phyloP scores from a whole-genome alignment of 2,888 invertebrate species.

The Eurois occulta region DNA sequence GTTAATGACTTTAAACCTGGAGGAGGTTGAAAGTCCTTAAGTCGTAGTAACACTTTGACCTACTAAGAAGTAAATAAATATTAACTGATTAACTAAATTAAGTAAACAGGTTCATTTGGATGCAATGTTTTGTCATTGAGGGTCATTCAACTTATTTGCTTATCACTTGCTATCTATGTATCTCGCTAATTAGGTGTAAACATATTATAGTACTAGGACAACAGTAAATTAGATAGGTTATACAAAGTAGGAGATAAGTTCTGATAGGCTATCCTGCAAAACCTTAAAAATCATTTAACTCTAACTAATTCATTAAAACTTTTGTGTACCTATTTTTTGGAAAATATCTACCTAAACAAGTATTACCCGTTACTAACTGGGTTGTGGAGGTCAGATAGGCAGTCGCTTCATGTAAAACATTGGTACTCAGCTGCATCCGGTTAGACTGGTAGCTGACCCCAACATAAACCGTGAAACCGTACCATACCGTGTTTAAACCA shows the following conservation, averaged over 20 bases:
- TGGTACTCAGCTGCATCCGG: too few species aligned
- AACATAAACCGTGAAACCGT: too few species aligned
- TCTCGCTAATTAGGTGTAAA: constrained; percentile 20
- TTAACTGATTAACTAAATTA: constrained; percentile 38
- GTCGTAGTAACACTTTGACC: constrained; percentile 30
- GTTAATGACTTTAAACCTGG: too few species aligned
- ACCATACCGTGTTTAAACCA: too few species aligned
- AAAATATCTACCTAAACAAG: background rate
- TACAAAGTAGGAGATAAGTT: background rate
- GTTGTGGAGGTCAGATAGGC: too few species aligned
- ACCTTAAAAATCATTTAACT: background rate
- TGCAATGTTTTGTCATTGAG: constrained; percentile 50
- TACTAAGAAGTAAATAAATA: constrained; percentile 38
- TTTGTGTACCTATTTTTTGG: background rate
- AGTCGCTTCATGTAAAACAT: too few species aligned
- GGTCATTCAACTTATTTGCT: constrained; percentile 64
- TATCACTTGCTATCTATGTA: constrained; percentile 44
- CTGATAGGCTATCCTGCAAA: too few species aligned
- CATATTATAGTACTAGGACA: constrained; percentile 8
- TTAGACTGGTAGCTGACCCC: too few species aligned
- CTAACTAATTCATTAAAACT: too few species aligned
- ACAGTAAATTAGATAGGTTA: background rate
- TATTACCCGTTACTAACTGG: too few species aligned
- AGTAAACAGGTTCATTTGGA: constrained; percentile 50
- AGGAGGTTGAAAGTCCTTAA: background rate